Evolutionary conservation across 2,113 vertebrate genomes (phyloP), one percentile per base, ranked within the genome.

Genomic region (Callopanchax toddi): DNA sequence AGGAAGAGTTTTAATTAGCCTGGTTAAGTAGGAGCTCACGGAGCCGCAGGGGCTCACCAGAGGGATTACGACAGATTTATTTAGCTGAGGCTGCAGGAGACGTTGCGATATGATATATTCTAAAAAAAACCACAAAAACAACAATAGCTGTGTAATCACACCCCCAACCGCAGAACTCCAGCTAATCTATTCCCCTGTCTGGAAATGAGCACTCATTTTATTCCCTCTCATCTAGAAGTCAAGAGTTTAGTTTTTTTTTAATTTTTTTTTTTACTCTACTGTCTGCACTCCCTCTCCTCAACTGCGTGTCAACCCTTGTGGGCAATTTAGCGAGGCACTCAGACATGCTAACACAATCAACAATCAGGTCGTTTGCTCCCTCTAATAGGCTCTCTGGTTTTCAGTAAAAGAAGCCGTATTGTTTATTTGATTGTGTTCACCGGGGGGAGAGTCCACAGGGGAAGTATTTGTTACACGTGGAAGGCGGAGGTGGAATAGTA

Each of bases 1-100:
- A 72, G 84, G 83, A 88, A 86, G 86, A 87, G 86, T 89, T 89
- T 89, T 89, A 89, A 89, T 89, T 89, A 89, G 88, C 83, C 81
- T 70, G 75, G 88, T 83, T 89, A 87, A 87, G 88, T 81, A 84
- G 82, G 83, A 61, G 75, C 81, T 84, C 46, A 70, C 44, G 54
- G 71, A 83, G 84, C 81, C 73, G 81, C 60, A 63, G 48, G 84
- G 86, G 78, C 82, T 86, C 84, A 86, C 84, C 77, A 23, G 76
- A 79, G 88, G 88, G 88, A 89, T 89, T 89, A 89, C 74, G 57
- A 84, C 81, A 87, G 86, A 89, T 89, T 88, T 88, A 87, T 88
- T 88, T 88, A 84, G 88, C 84, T 79, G 17, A 64, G 77, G 81
- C 88, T 86, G 88, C 88, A 79, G 84, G 88, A 88, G 83, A 84